Base-by-base conservation (phyloP, 2,113 vertebrate genomes). In the Atractosteus spatula region DNA sequence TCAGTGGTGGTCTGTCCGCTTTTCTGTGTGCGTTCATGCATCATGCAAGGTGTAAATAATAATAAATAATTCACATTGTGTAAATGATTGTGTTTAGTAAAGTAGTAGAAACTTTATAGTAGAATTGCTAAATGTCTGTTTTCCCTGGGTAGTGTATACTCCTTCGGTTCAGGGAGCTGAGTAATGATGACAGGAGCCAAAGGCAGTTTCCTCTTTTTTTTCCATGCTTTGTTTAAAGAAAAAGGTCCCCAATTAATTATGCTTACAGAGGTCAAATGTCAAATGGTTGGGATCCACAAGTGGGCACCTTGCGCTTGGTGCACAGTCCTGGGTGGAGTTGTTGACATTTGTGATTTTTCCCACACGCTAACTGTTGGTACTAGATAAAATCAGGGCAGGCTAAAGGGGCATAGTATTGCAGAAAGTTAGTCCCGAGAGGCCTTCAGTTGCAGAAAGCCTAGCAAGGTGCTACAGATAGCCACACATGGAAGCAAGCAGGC, bases 311-410 rank as follows among this genome's bases (percentile, higher is more conserved):
- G 82, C 47, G 6, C 76, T 56, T 79, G 70, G 61, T 81, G 81
- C 78, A 17, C 7, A 62, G 59, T 79, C 68, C 77, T 54, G 80
- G 62, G 77, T 86, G 81, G 77, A 77, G 75, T 75, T 72, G 71
- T 81, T 83, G 86, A 82, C 82, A 81, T 74, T 77, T 79, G 75
- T 86, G 83, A 82, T 84, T 86, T 84, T 85, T 76, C 77, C 82
- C 87, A 83, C 89, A 83, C 87, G 73, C 79, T 79, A 81, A 82
- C 74, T 84, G 84, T 79, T 80, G 83, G 80, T 80, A 75, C 76
- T 76, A 81, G 78, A 80, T 74, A 77, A 68, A 77, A 81, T 82
- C 82, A 73, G 68, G 66, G 77, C 78, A 80, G 76, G 42, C 75
- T 82, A 80, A 76, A 0, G 47, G 73, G 79, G 77, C 66, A 59